These are phyloP conservation scores for Mormyrops attenuatus DNA, from an alignment of 2,797 vertebrate species.

Conservation along the genomic window DNA sequence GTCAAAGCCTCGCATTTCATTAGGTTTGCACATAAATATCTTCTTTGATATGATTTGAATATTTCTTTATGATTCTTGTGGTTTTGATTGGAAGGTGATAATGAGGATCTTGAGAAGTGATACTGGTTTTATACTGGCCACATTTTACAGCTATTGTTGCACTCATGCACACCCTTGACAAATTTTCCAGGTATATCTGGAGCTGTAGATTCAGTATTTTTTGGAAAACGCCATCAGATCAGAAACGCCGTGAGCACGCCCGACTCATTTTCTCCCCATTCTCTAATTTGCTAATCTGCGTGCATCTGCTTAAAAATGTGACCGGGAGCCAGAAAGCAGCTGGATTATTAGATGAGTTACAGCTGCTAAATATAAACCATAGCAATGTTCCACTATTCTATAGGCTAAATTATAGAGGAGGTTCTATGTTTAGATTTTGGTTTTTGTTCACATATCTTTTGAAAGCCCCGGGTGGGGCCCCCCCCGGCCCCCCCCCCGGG, in stretches of 20 bases:
- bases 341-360: neutral
- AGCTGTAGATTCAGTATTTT: neutral
- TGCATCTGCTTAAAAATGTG: neutral
- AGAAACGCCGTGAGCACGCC: neutral
- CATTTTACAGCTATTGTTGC: neutral
- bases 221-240: neutral
- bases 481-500: neutral
- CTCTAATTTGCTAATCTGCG: neutral
- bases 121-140: neutral
- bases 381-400: slow-evolving; percentile 13
- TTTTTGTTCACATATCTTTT: neutral
- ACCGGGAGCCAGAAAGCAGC: neutral
- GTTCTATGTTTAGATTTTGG: slow-evolving; percentile 7
- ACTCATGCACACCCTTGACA: neutral
- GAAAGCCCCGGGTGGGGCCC: neutral
- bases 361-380: neutral
- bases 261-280: neutral
- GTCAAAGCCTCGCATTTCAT: neutral
- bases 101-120: neutral
- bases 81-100: neutral
- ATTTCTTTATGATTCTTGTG: neutral
- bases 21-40: neutral
- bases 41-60: neutral
- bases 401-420: slow-evolving; percentile 10
- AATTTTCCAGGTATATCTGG: neutral